Conservation (phyloP, 2,113 vertebrate genomes). For the Oophaga pumilio region DNA sequence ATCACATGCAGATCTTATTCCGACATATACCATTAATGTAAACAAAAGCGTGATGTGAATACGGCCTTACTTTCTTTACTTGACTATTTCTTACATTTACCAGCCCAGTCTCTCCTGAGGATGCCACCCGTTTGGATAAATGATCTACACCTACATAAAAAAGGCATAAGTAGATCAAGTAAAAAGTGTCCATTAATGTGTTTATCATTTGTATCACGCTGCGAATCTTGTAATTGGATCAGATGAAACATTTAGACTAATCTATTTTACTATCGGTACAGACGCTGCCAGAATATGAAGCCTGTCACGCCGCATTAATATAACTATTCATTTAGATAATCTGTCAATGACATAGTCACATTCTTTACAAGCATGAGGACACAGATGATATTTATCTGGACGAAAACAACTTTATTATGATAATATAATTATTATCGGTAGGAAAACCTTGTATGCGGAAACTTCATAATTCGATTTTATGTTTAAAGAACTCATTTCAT, state of each 20-base stretch:
- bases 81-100: too few species aligned
- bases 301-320: slow-evolving; percentile 6
- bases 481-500: neutral
- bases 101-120: neutral
- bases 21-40: too few species aligned
- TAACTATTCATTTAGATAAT: neutral
- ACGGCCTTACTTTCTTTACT: too few species aligned
- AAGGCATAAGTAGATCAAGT: neutral
- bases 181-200: neutral
- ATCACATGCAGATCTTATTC: too few species aligned
- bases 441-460: neutral
- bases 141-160: neutral
- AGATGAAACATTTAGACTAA: neutral
- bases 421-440: neutral
- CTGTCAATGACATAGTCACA: neutral
- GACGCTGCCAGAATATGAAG: neutral
- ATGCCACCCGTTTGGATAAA: neutral
- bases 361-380: neutral
- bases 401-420: neutral
- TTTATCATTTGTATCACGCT: neutral
- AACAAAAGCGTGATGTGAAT: too few species aligned
- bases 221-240: neutral
- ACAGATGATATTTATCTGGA: slow-evolving; percentile 3
- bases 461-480: neutral
- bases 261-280: neutral